Percentiles rank a stretch among this genome's conserved stretches.
Conservation (phyloP, 2,888 invertebrate species). For the Lasioglossum lativentre region DNA sequence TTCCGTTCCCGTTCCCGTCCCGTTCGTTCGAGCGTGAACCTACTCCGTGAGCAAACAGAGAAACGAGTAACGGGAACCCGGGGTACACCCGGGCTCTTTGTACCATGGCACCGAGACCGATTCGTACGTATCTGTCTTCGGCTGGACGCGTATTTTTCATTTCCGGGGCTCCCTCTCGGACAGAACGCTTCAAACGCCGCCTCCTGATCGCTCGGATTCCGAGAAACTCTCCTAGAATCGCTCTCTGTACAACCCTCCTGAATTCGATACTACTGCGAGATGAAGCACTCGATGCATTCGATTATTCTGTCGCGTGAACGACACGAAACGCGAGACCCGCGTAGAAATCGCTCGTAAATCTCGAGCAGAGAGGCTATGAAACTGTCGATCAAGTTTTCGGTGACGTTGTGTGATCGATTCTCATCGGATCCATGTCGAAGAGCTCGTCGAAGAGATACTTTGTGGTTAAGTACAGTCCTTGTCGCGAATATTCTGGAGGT, state of each 20-base stretch:
- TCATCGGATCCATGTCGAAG: background rate
- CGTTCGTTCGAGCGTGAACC: slow-evolving; percentile 44
- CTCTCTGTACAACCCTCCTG: background rate
- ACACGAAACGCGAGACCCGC: background rate
- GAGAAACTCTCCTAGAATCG: background rate
- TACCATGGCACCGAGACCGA: slow-evolving; percentile 20
- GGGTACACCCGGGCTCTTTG: slow-evolving; percentile 32
- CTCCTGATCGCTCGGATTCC: background rate
- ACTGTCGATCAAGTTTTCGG: slow-evolving; percentile 2
- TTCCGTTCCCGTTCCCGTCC: background rate
- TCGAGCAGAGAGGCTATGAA: background rate
- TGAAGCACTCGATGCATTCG: background rate
- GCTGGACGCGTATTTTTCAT: slow-evolving; percentile 39
- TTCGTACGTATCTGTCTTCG: slow-evolving; percentile 46
- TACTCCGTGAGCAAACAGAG: slow-evolving; percentile 34
- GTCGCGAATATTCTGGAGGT: background rate
- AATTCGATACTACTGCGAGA: slow-evolving; percentile 1
- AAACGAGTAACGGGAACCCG: slow-evolving; percentile 49
- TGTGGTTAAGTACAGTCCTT: slow-evolving; percentile 1
- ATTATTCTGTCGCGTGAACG: slow-evolving; percentile 3
- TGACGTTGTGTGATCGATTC: background rate
- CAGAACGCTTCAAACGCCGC: slow-evolving; percentile 24
- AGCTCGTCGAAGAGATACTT: background rate
- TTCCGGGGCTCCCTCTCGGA: slow-evolving; percentile 11
- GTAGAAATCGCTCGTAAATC: background rate